Evolutionary conservation across 2,113 vertebrate genomes (phyloP).

Genomic region (Haemorhous mexicanus): DNA sequence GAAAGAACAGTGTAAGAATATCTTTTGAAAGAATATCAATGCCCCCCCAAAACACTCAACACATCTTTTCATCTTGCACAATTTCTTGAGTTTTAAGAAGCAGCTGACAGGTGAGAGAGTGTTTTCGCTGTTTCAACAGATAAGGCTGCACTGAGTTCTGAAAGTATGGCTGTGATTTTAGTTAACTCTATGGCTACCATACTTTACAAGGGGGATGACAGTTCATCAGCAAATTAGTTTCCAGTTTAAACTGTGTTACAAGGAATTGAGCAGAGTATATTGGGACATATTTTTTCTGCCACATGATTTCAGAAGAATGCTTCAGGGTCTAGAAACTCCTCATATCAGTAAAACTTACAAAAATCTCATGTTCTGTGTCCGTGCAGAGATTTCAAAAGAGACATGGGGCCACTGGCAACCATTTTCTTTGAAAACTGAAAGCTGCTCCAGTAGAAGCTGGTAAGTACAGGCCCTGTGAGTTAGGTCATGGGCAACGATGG

Average conservation of each 20-base stretch:
- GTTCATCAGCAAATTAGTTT: not conserved
- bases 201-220: not conserved
- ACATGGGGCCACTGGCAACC: accelerated
- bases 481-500: not conserved
- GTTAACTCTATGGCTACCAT: not conserved
- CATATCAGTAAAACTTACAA: not conserved
- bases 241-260: not conserved
- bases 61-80: not conserved
- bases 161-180: not conserved
- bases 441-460: not conserved
- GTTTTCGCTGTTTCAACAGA: not conserved
- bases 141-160: not conserved
- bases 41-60: too few relatives aligned
- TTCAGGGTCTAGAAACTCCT: not conserved
- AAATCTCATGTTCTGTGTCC: not conserved
- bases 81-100: not conserved
- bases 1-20: not conserved
- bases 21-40: not conserved
- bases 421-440: not conserved
- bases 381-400: not conserved
- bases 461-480: not conserved
- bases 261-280: not conserved
- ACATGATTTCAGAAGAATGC: not conserved
- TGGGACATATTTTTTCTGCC: not conserved
- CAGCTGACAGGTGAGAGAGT: not conserved